A percentile compares a stretch with the other conserved stretches of the same genome.
Conservation (phyloP, 2,797 vertebrate genomes). For the Trachops cirrhosus region DNA sequence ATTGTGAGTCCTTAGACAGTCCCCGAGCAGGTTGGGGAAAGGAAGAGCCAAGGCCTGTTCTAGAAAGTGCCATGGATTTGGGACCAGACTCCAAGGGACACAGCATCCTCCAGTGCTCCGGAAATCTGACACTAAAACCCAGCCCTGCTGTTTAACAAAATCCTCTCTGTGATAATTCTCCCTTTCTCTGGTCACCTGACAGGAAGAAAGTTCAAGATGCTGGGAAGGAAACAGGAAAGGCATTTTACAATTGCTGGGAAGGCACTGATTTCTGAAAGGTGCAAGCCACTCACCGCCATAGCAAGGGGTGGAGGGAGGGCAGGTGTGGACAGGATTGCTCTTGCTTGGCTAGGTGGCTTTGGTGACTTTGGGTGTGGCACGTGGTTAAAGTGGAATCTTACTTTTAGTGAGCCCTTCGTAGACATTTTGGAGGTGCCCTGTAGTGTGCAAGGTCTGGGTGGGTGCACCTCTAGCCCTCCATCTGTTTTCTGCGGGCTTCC, state of each 20-base stretch:
- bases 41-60: not conserved
- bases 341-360: not conserved
- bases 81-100: not conserved
- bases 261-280: not conserved
- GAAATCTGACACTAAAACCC: not conserved
- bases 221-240: not conserved
- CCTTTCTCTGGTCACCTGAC: not conserved
- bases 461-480: not conserved
- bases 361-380: not conserved
- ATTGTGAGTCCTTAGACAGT: not conserved
- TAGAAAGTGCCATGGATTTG: not conserved
- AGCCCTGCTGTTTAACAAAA: not conserved
- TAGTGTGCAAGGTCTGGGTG: not conserved
- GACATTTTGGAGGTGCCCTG: not conserved
- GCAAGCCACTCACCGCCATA: not conserved
- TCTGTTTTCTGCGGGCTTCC: not conserved
- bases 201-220: not conserved
- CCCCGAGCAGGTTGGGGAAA: not conserved
- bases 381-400: not conserved
- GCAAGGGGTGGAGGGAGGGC: not conserved
- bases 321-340: not conserved
- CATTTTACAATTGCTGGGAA: not conserved
- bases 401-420: not conserved
- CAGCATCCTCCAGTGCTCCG: not conserved
- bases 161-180: not conserved